Percentiles rank a stretch among this genome's conserved stretches.
These are phyloP conservation scores for Magallana nippona DNA, from an alignment of 2,888 invertebrate genomes.

Conservation along the genomic window DNA sequence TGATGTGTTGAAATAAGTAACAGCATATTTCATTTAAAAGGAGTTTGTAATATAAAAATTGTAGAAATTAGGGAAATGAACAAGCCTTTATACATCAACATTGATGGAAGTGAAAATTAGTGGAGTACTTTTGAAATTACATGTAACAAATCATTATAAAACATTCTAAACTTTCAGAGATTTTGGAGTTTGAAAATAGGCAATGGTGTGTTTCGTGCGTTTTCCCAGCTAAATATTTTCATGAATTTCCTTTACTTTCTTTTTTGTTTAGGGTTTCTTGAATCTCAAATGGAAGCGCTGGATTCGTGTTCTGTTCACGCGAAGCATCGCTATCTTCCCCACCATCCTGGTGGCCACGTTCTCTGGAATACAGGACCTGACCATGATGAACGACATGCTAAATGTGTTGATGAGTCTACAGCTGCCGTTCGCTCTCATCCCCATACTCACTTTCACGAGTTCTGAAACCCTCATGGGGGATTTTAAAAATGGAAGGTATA, in stretches of 20 bases:
- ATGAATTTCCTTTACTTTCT: background rate
- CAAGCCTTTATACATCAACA: too few species aligned
- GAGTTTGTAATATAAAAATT: too few species aligned
- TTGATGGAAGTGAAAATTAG: too few species aligned
- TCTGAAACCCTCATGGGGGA: conserved; percentile 90
- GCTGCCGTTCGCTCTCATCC: conserved; percentile 92
- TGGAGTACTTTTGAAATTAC: too few species aligned
- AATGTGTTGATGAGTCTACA: conserved; percentile 93
- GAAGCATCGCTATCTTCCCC: conserved; percentile 89
- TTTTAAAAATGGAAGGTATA: conserved; percentile 84
- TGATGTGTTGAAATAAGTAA: too few species aligned
- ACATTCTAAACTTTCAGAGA: too few species aligned
- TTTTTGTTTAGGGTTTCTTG: conserved; percentile 75
- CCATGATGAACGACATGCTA: conserved; percentile 90
- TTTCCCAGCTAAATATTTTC: too few species aligned
- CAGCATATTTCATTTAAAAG: too few species aligned
- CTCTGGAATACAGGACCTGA: conserved; percentile 84
- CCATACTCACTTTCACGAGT: conserved; percentile 92
- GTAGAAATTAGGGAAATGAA: too few species aligned
- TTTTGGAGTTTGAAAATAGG: too few species aligned
- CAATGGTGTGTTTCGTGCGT: background rate
- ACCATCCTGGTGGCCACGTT: conserved; percentile 80
- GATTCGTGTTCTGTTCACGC: conserved; percentile 91
- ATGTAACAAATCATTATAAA: too few species aligned
- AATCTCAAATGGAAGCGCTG: conserved; percentile 82